Conservation (phyloP, 2,888 invertebrate species). For the Timandra comae region DNA sequence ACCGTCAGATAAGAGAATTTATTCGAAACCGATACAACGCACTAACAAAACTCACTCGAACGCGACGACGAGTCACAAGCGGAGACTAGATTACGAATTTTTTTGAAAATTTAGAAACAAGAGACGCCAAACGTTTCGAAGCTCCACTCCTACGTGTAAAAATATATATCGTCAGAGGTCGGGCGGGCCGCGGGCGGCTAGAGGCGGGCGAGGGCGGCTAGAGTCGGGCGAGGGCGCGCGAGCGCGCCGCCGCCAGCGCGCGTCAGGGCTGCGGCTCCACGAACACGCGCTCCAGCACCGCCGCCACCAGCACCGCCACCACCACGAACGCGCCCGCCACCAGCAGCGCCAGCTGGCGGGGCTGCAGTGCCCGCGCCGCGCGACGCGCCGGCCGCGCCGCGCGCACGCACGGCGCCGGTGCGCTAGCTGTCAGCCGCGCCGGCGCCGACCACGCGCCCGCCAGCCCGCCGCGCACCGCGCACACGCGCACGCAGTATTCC, state of each 20-base stretch:
- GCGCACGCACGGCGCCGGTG: slow-evolving; percentile 75
- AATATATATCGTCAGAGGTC: slow-evolving; percentile 27
- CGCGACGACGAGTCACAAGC: slow-evolving; percentile 52
- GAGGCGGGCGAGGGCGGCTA: slow-evolving; percentile 12
- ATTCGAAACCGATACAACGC: slow-evolving; percentile 38
- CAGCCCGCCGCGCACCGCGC: slow-evolving; percentile 83
- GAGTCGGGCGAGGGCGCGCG: slow-evolving; percentile 57
- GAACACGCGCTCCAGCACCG: slow-evolving; percentile 74
- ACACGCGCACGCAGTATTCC: slow-evolving; percentile 87
- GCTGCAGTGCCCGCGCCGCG: slow-evolving; percentile 42
- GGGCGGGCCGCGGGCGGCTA: slow-evolving; percentile 1
- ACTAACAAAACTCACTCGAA: too few relatives aligned
- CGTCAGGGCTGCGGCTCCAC: slow-evolving; percentile 69
- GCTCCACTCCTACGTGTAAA: slow-evolving; percentile 38
- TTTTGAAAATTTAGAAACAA: slow-evolving; percentile 46
- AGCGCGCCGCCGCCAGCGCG: slow-evolving; percentile 54
- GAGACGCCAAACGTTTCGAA: slow-evolving; percentile 36
- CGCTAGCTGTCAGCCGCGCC: slow-evolving; percentile 41
- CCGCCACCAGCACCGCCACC: slow-evolving; percentile 78
- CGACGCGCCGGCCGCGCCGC: slow-evolving; percentile 78
- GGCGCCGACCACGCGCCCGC: slow-evolving; percentile 83
- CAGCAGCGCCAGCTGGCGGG: slow-evolving; percentile 78
- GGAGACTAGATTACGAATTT: slow-evolving; percentile 63
- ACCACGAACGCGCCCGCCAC: slow-evolving; percentile 78
- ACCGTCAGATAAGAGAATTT: slow-evolving; percentile 38